Percentiles rank a stretch among this genome's conserved stretches.
These are phyloP conservation scores for Lordiphosa clarofinis DNA, from an alignment of 1,140 invertebrate genomes.

Conservation along the genomic window DNA sequence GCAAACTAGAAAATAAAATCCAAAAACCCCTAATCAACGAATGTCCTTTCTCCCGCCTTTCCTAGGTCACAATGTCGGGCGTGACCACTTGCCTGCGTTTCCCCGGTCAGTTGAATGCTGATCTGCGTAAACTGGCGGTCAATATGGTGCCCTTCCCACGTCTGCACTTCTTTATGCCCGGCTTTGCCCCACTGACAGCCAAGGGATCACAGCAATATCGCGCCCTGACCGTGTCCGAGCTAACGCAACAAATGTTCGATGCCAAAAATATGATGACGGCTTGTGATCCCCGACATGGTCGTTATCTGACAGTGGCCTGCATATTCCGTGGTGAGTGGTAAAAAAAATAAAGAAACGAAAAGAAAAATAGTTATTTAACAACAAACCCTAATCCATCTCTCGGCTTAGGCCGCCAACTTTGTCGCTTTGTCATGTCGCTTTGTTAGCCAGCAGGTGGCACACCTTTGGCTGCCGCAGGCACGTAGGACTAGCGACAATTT, in stretches of 20 bases:
- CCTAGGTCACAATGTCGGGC: slow-evolving; percentile 88
- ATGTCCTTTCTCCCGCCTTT: background rate
- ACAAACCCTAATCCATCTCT: slow-evolving; percentile 52
- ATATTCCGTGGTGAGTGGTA: slow-evolving; percentile 90
- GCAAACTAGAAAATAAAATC: too few species aligned
- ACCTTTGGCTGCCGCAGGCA: slow-evolving; percentile 50
- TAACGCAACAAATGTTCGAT: slow-evolving; percentile 95
- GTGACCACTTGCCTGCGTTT: slow-evolving; percentile 92
- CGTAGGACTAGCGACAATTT: slow-evolving; percentile 63
- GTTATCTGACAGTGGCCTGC: slow-evolving; percentile 96
- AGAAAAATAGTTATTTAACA: slow-evolving; percentile 77
- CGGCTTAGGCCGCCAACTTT: slow-evolving; percentile 61
- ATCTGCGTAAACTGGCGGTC: slow-evolving; percentile 96
- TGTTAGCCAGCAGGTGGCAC: slow-evolving; percentile 37
- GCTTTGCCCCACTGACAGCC: slow-evolving; percentile 96
- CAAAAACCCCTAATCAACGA: background rate
- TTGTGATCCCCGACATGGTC: slow-evolving; percentile 95
- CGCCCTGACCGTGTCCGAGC: slow-evolving; percentile 91
- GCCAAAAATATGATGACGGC: slow-evolving; percentile 97
- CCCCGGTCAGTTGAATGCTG: slow-evolving; percentile 92
- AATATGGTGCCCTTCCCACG: slow-evolving; percentile 99
- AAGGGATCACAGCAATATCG: slow-evolving; percentile 91
- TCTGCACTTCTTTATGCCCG: slow-evolving; percentile 98
- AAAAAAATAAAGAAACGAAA: slow-evolving; percentile 15
- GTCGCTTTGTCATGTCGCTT: slow-evolving; percentile 65